These are phyloP conservation scores for Drosophila lowei DNA, from an alignment of 1,140 invertebrate genomes.

Conservation along the genomic window DNA sequence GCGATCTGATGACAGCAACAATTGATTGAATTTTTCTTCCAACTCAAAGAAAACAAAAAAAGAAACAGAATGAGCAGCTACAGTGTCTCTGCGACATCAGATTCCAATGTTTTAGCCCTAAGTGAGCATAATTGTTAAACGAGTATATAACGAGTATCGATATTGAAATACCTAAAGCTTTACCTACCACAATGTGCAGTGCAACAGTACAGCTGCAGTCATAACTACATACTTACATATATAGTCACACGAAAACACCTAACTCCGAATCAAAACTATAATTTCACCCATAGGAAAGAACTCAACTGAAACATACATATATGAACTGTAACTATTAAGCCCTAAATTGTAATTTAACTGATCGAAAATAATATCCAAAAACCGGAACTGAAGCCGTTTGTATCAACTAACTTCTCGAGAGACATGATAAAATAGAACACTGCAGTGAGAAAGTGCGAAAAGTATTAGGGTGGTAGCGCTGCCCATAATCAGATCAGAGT, in stretches of 20 bases:
- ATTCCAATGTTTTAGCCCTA: constrained; percentile 50
- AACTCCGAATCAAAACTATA: constrained; percentile 2
- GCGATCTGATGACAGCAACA: background rate
- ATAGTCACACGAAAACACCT: constrained; percentile 32
- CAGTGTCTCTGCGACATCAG: constrained; percentile 20
- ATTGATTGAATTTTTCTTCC: constrained; percentile 3
- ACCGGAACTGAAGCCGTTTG: constrained; percentile 33
- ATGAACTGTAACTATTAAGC: constrained; percentile 71
- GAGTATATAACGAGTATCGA: constrained; percentile 40
- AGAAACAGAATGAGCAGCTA: constrained; percentile 7
- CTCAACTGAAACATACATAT: constrained; percentile 59
- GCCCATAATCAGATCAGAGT: constrained; percentile 27
- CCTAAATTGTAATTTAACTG: constrained; percentile 48
- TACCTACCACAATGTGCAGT: constrained; percentile 30
- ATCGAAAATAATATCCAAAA: constrained; percentile 27
- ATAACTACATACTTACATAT: background rate
- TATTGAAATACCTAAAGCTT: constrained; percentile 48
- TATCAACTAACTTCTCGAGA: constrained; percentile 28
- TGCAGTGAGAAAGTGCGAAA: too few species aligned
- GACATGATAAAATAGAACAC: constrained; percentile 23
- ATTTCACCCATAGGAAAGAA: constrained; percentile 27
- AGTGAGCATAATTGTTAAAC: constrained; percentile 48
- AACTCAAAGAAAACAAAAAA: constrained; percentile 2
- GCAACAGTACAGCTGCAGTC: constrained; percentile 21
- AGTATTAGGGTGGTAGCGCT: constrained; percentile 28